phyloP scores from a whole-genome alignment of 2,888 invertebrate species.

The Chrysina gloriosa region DNA sequence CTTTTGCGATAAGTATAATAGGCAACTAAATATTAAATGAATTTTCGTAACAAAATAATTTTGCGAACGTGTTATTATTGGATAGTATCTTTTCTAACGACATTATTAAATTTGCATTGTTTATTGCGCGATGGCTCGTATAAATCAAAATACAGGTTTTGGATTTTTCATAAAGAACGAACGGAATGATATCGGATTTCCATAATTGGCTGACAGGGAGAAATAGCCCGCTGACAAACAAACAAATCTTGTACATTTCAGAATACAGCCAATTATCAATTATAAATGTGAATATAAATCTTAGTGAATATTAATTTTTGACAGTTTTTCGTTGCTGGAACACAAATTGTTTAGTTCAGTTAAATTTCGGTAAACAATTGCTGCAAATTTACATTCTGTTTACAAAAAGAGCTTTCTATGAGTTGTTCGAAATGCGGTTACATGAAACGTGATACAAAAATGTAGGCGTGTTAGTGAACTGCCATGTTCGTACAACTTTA shows the following conservation, averaged over 20 bases:
- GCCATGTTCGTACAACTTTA: too few relatives aligned
- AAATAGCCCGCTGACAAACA: neutral
- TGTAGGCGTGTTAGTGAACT: too few relatives aligned
- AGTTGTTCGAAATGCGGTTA: too few relatives aligned
- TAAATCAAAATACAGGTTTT: slow-evolving; percentile 7
- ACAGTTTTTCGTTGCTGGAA: neutral
- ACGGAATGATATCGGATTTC: neutral
- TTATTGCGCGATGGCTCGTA: neutral
- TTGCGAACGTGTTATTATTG: too few relatives aligned
- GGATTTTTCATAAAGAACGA: slow-evolving; percentile 12
- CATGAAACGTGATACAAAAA: too few relatives aligned
- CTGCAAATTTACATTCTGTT: too few relatives aligned
- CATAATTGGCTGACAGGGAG: neutral
- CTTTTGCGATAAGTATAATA: too few relatives aligned
- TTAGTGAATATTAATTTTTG: neutral
- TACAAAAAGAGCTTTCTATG: too few relatives aligned
- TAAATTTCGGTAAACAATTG: too few relatives aligned
- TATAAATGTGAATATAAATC: neutral
- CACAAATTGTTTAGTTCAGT: neutral
- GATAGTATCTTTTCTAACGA: too few relatives aligned
- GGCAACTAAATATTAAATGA: too few relatives aligned
- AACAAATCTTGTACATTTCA: neutral
- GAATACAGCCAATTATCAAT: slow-evolving; percentile 1
- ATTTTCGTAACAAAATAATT: too few relatives aligned
- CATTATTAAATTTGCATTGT: neutral